These are phyloP conservation scores for Antrozous pallidus DNA, from an alignment of 2,797 vertebrate genomes.

Conservation along the genomic window DNA sequence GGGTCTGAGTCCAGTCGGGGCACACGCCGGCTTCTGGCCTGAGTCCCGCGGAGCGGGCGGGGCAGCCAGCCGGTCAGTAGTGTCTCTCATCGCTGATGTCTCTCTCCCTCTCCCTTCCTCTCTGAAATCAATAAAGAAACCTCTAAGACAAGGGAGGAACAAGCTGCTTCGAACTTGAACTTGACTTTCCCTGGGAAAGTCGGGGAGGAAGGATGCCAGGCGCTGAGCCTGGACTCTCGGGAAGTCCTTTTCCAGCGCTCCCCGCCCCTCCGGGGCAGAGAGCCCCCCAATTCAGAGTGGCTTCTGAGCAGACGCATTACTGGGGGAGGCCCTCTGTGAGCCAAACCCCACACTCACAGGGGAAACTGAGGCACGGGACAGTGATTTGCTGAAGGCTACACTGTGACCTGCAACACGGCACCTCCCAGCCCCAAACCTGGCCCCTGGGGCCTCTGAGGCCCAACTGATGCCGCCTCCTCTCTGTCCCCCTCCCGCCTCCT, in stretches of 20 bases:
- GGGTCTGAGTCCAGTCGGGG: too few relatives aligned
- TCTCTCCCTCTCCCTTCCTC: too few relatives aligned
- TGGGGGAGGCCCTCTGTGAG: background rate
- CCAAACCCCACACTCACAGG: background rate
- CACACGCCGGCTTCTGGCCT: too few relatives aligned
- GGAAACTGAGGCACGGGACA: background rate
- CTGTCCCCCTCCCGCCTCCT: too few relatives aligned
- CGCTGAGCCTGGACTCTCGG: background rate
- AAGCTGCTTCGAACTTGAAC: background rate
- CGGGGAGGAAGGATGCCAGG: background rate
- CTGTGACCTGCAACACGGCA: background rate
- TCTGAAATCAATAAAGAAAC: too few relatives aligned
- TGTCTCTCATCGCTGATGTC: too few relatives aligned
- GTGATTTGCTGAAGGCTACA: rapidly evolving
- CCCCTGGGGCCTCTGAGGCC: too few relatives aligned
- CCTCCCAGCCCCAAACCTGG: too few relatives aligned
- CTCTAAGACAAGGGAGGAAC: background rate
- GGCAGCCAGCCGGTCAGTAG: too few relatives aligned
- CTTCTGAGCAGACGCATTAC: background rate
- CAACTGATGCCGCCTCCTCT: too few relatives aligned
- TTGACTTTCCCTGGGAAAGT: background rate
- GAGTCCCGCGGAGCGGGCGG: too few relatives aligned
- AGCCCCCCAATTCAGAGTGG: background rate
- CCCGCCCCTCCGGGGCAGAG: background rate
- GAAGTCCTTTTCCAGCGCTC: background rate